Evolutionary conservation across 1,140 invertebrate species (phyloP).

Genomic region (Odontomachus brunneus): DNA sequence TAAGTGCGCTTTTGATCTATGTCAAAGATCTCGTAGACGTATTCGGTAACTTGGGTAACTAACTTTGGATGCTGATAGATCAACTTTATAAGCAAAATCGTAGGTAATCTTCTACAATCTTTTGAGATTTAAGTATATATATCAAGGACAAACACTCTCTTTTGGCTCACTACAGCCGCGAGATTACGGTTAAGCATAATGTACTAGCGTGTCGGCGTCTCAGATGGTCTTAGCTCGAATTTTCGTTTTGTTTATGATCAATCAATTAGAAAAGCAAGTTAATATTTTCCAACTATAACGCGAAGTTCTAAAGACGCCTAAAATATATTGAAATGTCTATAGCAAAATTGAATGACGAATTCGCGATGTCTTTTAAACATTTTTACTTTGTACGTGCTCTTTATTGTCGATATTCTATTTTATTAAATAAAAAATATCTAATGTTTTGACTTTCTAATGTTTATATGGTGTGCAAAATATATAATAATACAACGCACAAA

Average conservation of each 20-base stretch:
- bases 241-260: background rate
- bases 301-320: too few species aligned
- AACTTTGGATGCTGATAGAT: conserved; percentile 61
- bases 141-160: background rate
- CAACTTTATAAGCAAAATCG: background rate
- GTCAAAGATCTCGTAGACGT: conserved; percentile 13
- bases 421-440: too few species aligned
- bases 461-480: too few species aligned
- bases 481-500: background rate
- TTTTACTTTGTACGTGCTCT: too few species aligned
- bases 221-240: background rate
- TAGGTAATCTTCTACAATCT: conserved; percentile 26
- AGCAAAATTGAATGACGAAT: too few species aligned
- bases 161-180: conserved; percentile 1
- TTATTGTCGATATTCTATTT: too few species aligned
- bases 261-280: background rate
- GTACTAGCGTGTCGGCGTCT: background rate
- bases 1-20: conserved; percentile 4
- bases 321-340: too few species aligned
- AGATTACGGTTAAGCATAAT: background rate
- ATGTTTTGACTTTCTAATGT: too few species aligned
- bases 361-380: too few species aligned
- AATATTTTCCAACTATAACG: background rate
- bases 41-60: conserved; percentile 18
- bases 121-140: background rate